Percentiles rank a stretch among this genome's conserved stretches.
phyloP scores from a whole-genome alignment of 2,797 vertebrate species.

The Anguilla marmorata region DNA sequence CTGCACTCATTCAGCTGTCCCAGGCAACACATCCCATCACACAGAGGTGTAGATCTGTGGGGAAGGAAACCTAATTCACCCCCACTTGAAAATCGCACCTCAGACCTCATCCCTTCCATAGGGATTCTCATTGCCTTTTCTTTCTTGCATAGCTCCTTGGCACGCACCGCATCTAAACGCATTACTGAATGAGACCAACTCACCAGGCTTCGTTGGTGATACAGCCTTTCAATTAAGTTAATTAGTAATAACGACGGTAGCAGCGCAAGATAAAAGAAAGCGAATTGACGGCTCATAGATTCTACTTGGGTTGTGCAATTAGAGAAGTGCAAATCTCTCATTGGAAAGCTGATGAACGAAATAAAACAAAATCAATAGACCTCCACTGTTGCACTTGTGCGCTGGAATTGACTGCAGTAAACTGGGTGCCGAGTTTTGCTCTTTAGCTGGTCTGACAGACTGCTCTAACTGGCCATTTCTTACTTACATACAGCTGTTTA shows the following conservation, averaged over 20 bases:
- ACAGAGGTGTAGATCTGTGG: neutral
- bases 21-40: neutral
- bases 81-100: neutral
- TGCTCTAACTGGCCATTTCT: neutral
- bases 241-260: conserved; percentile 5
- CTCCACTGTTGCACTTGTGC: neutral
- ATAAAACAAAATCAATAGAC: neutral
- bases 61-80: neutral
- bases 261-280: neutral
- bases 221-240: conserved; percentile 12
- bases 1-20: neutral
- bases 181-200: neutral
- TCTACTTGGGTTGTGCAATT: conserved; percentile 1
- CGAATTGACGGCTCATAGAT: neutral
- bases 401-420: neutral
- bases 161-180: neutral
- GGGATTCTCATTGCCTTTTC: neutral
- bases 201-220: neutral
- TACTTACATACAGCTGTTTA: neutral
- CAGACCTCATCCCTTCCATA: neutral
- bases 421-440: neutral
- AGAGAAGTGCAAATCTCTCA: neutral
- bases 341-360: neutral
- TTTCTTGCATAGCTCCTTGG: neutral
- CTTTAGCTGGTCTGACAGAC: neutral